Percentiles rank a stretch among this genome's conserved stretches.
phyloP scores from a whole-genome alignment of 2,888 invertebrate genomes.

The Apamea epomidion region DNA sequence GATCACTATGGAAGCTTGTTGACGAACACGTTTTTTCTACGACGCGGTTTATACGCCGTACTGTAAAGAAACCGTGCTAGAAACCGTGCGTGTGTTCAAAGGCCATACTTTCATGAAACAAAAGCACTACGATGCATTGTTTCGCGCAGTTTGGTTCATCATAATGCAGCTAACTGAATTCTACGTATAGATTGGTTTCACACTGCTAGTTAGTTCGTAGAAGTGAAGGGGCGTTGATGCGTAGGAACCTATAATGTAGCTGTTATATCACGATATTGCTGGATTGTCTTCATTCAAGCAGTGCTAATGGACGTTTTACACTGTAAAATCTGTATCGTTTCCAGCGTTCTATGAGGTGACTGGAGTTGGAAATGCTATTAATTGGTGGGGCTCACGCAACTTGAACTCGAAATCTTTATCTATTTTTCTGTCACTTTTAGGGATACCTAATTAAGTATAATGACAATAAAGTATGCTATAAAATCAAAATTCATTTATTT shows the following conservation, averaged over 20 bases:
- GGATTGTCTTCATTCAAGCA: background rate
- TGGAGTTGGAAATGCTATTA: background rate
- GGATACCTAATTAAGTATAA: background rate
- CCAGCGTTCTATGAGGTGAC: background rate
- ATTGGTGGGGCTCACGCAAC: no score
- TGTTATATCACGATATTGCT: constrained; percentile 5
- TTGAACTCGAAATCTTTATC: background rate
- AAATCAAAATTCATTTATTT: no score
- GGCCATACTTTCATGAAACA: background rate
- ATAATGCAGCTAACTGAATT: background rate
- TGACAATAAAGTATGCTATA: background rate
- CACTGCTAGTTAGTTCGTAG: background rate
- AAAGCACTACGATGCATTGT: constrained; percentile 5
- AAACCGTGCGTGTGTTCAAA: no score
- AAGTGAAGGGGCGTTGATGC: constrained; percentile 11
- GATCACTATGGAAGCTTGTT: background rate
- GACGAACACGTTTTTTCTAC: background rate
- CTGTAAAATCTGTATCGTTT: background rate
- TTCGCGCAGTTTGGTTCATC: background rate
- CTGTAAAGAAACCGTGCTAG: background rate
- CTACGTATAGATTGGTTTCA: background rate
- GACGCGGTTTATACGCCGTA: background rate
- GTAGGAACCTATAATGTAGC: background rate
- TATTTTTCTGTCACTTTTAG: background rate
- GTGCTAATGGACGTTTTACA: background rate